These are phyloP conservation scores for Myiopsitta monachus DNA, from an alignment of 2,113 vertebrate genomes.

Conservation along the genomic window DNA sequence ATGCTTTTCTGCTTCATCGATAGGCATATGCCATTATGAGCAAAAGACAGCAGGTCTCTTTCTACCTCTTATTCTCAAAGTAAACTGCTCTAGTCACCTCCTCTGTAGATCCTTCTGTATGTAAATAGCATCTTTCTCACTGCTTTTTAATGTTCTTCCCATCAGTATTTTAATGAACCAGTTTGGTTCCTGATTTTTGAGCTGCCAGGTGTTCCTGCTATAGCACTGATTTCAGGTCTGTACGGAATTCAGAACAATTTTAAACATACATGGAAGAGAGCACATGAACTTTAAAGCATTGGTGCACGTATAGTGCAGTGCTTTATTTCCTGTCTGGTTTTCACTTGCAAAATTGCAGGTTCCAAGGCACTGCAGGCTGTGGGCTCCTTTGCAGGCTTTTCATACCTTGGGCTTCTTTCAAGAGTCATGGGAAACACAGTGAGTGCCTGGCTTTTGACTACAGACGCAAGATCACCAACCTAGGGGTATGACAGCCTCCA, in stretches of 20 bases:
- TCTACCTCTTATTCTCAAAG: neutral
- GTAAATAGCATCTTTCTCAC: neutral
- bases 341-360: no score
- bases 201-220: neutral
- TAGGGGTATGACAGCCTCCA: slow-evolving; percentile 73
- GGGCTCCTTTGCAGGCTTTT: no score
- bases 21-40: slow-evolving; percentile 50
- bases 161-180: neutral
- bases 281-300: neutral
- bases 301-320: neutral
- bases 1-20: slow-evolving; percentile 3
- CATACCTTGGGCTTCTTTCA: neutral
- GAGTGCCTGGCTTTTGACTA: neutral
- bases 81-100: neutral
- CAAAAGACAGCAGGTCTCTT: slow-evolving; percentile 60
- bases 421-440: neutral
- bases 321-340: no score
- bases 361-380: no score
- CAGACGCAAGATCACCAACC: slow-evolving; percentile 75
- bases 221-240: neutral
- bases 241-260: neutral
- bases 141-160: neutral
- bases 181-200: neutral
- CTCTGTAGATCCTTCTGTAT: neutral
- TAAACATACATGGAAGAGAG: neutral